A percentile compares a stretch with the other conserved stretches of the same genome.
phyloP scores from a whole-genome alignment of 2,888 invertebrate genomes.

The Penaeus monodon region DNA sequence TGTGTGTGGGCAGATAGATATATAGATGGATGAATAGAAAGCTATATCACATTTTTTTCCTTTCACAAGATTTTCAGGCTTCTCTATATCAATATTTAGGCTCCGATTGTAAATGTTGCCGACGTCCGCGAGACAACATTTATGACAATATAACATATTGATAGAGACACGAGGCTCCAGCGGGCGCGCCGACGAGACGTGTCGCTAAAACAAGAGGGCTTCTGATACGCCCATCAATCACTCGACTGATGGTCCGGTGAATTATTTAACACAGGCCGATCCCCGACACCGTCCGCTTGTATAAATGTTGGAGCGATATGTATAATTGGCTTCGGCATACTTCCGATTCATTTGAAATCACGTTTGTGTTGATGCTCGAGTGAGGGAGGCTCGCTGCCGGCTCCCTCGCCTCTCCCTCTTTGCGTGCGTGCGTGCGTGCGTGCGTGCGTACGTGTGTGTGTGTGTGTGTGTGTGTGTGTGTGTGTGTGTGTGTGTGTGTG shows the following conservation, averaged over 20 bases:
- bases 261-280: constrained; percentile 21
- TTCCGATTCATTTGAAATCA: too few species aligned
- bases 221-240: constrained; percentile 38
- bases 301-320: background rate
- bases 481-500: background rate
- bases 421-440: too few species aligned
- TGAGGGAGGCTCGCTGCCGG: too few species aligned
- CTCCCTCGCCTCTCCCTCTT: too few species aligned
- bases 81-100: too few species aligned
- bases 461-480: background rate
- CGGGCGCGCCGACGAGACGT: constrained; percentile 1
- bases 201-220: constrained; percentile 19
- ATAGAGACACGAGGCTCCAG: constrained; percentile 24
- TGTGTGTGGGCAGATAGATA: background rate
- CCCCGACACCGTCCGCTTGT: constrained; percentile 14
- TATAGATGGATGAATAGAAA: background rate
- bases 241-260: constrained; percentile 23
- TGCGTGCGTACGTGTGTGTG: background rate
- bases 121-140: background rate
- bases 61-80: too few species aligned
- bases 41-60: background rate
- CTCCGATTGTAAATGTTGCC: too few species aligned
- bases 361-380: too few species aligned
- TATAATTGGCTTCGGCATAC: too few species aligned
- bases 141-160: constrained; percentile 22